Evolutionary conservation across 2,888 invertebrate genomes (phyloP), one percentile per base, ranked within the genome.

Genomic region (Keiferia lycopersicella): DNA sequence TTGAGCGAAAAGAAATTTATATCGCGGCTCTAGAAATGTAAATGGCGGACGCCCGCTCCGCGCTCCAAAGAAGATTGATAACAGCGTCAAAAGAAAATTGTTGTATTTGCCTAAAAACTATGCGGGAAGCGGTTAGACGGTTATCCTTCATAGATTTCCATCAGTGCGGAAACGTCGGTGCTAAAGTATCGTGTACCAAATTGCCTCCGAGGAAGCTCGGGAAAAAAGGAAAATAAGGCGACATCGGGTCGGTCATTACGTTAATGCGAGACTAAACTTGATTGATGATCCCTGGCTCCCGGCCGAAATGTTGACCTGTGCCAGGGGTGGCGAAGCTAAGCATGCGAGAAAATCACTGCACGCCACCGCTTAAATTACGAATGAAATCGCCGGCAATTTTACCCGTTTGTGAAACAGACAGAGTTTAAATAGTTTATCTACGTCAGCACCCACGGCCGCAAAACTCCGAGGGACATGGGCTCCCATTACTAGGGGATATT

Each of bases 221-320:
- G 70, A 79, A 80, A 72, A 76, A 75, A 81, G 80, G 81, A 86
- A 90, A 89, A 88, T 88, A 88, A 84, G 86, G 87, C 86, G 89
- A 88, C 89, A 90, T 89, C 87, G 87, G 86, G 82, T 82, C 86
- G 86, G 89, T 90, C 91, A 89, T 91, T 91, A 90, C 91, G 87
- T 86, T 90, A 90, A 91, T 90, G 91, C 86, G 89, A 86, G 88
- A 88, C 87, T 91, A 91, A 91, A 91, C 89, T 88, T 91, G 91
- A 91, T 91, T 87, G 89, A 91, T 91, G 88, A 85, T 81, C 72
- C 70, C 70, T 69, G 72, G 74, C 73, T 71, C 74, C 66, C 69
- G 58, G 73, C 73, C 73, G 61, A 76, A 80, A 81, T 75, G 77
- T 77, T 78, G 80, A 79, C 77, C 81, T 68, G 61, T n/a, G 30